Percentiles rank a stretch among this genome's conserved stretches.
These are phyloP conservation scores for Dicyrtoma fusca DNA, from an alignment of 2,888 invertebrate species.

Conservation along the genomic window DNA sequence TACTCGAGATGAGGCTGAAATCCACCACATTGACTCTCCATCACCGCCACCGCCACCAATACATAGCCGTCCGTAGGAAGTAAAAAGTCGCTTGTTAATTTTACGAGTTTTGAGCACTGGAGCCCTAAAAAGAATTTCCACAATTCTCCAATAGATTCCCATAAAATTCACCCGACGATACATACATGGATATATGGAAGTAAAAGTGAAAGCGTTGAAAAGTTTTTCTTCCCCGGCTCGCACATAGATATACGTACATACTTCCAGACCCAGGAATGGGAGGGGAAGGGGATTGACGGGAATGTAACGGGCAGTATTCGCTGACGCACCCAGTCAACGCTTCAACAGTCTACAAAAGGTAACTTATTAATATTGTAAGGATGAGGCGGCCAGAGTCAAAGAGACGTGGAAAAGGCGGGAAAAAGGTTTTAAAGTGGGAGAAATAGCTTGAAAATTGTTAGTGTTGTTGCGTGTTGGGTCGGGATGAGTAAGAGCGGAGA, in stretches of 20 bases:
- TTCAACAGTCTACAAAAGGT: neutral
- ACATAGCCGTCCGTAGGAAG: no score
- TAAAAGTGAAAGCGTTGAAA: no score
- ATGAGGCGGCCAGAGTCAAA: neutral
- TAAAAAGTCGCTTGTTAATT: neutral
- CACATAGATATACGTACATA: no score
- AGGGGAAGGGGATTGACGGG: no score
- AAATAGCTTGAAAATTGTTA: neutral
- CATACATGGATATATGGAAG: neutral
- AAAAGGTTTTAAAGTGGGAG: neutral
- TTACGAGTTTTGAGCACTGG: constrained; percentile 11
- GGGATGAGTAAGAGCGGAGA: neutral
- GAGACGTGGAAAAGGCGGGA: neutral
- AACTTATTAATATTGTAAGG: no score
- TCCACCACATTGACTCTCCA: no score
- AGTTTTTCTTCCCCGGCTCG: no score
- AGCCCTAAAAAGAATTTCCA: constrained; percentile 7
- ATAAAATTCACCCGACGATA: neutral
- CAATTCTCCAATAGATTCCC: constrained; percentile 6
- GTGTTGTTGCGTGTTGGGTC: neutral
- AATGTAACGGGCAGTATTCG: neutral
- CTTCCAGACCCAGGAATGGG: no score
- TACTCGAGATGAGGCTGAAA: no score
- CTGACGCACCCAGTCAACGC: neutral
- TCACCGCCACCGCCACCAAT: no score